Percentiles rank a stretch among this genome's conserved stretches.
Evolutionary conservation across 1,140 invertebrate species (phyloP).

Genomic region (Vanessa tameamea): DNA sequence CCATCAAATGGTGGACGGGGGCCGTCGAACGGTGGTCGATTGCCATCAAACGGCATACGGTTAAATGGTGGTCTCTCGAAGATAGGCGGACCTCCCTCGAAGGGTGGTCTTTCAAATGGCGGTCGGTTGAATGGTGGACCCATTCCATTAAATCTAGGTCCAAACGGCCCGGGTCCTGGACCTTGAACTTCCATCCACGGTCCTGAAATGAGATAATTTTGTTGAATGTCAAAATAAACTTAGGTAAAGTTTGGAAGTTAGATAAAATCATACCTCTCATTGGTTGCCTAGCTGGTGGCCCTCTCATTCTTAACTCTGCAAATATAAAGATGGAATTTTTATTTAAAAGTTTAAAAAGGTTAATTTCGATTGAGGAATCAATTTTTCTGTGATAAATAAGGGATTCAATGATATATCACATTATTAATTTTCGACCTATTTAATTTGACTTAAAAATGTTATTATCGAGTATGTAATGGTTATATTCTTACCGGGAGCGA

Average conservation of each 20-base stretch:
- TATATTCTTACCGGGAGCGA: background rate
- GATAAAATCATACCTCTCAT: slow-evolving; percentile 60
- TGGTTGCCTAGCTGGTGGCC: slow-evolving; percentile 61
- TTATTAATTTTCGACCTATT: no score
- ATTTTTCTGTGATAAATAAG: no score
- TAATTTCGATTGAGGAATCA: no score
- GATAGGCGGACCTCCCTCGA: slow-evolving; percentile 42
- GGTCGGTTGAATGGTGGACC: slow-evolving; percentile 45
- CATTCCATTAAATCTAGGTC: slow-evolving; percentile 54
- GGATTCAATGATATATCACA: no score
- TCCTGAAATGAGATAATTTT: slow-evolving; percentile 60
- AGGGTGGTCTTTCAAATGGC: slow-evolving; percentile 42
- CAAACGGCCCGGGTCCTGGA: slow-evolving; percentile 54
- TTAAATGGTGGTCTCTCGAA: slow-evolving; percentile 56
- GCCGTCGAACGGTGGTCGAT: slow-evolving; percentile 56
- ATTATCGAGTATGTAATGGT: no score
- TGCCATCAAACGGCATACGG: slow-evolving; percentile 51
- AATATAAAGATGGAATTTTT: slow-evolving; percentile 47
- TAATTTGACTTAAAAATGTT: no score
- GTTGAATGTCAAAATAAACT: slow-evolving; percentile 6
- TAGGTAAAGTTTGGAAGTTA: slow-evolving; percentile 21
- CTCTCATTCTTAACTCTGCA: slow-evolving; percentile 76
- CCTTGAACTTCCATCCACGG: slow-evolving; percentile 74
- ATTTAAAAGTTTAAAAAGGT: no score
- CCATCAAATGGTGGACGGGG: slow-evolving; percentile 58